phyloP scores from a whole-genome alignment of 2,888 invertebrate species.

The Caenorhabditis sp. region DNA sequence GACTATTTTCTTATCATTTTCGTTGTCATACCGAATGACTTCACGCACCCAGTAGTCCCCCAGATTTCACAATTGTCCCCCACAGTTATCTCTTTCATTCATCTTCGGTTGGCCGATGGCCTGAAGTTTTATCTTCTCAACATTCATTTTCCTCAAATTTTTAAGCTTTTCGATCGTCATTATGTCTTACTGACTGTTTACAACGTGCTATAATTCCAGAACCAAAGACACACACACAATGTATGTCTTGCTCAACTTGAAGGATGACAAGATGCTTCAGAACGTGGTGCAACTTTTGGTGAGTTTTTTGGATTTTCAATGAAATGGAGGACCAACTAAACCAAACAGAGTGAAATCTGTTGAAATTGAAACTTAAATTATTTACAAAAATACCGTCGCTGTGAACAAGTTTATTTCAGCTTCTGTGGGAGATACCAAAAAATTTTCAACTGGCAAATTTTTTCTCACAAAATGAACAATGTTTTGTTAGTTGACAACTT shows the following conservation, averaged over 20 bases:
- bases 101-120: background rate
- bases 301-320: slow-evolving; percentile 1
- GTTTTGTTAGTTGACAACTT: too few species aligned
- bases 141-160: too few species aligned
- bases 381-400: too few species aligned
- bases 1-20: slow-evolving; percentile 26
- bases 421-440: too few species aligned
- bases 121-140: too few species aligned
- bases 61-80: background rate
- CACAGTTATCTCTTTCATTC: background rate
- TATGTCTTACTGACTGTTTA: background rate
- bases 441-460: too few species aligned
- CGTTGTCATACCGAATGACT: background rate
- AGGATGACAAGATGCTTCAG: slow-evolving; percentile 62
- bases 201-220: background rate
- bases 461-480: too few species aligned
- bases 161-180: background rate
- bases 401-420: too few species aligned
- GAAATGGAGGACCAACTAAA: too few species aligned
- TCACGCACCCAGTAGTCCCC: slow-evolving; percentile 6
- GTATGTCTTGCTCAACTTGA: slow-evolving; percentile 67
- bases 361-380: too few species aligned
- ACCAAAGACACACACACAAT: slow-evolving; percentile 35
- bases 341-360: too few species aligned
- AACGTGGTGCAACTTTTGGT: slow-evolving; percentile 65